Evolutionary conservation across 2,888 invertebrate genomes (phyloP), one percentile per base, ranked within the genome.

Genomic region (Laothoe populi): DNA sequence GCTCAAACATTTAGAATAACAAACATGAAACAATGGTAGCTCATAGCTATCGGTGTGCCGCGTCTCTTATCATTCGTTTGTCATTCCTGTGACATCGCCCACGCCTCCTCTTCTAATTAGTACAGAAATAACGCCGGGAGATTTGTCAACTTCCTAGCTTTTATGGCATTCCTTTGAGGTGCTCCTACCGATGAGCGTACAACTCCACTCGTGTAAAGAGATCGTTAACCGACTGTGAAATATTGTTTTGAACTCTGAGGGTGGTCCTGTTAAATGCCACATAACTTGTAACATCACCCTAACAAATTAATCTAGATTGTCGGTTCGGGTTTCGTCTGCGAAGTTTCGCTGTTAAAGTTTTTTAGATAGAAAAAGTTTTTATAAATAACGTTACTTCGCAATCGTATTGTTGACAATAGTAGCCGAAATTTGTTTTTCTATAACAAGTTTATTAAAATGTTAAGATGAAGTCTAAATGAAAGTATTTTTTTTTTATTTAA

Each of bases 91-190:
- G 82, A 81, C 79, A 70, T 73, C 83, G 81, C 86, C 84, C 82
- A 86, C 87, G 81, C 83, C 82, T 77, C 78, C 76, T 76, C 77
- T 78, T 84, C 91, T 92, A 92, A 92, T 92, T 92, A 92, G 92
- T 90, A 89, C 91, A 87, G 83, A 88, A 92, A 92, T 92, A 92
- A 90, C 89, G 79, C 75, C 68, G 69, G 74, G 77, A 84, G 84
- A 92, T 92, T 92, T 92, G 92, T 92, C 92, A 92, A 92, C 90
- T 92, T 91, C 90, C 88, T 83, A 90, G 81, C 86, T 77, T 83
- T 83, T 81, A 84, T 78, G 83, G 83, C 85, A 86, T 88, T 88
- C 90, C 87, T 89, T 88, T 87, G 86, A 88, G 86, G 79, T 67
- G 71, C 72, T 73, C 78, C 76, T 69, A 69, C 70, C 75, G 79